These are phyloP conservation scores for Coelopa pilipes DNA, from an alignment of 2,888 invertebrate species.

Conservation along the genomic window DNA sequence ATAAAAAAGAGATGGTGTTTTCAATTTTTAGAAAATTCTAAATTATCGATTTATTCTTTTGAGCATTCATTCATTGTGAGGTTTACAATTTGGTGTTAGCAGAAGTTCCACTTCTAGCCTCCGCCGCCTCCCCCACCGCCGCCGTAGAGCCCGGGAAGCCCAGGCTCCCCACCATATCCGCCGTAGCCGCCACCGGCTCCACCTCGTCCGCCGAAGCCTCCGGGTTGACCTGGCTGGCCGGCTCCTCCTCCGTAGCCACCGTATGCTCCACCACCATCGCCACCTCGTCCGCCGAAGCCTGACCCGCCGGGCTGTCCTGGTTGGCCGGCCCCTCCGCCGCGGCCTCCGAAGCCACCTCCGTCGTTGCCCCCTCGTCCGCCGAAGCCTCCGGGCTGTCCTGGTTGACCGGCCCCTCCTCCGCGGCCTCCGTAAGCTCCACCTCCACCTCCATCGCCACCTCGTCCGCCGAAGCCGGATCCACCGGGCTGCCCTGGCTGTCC, in stretches of 20 bases:
- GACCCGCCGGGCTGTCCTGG: neutral
- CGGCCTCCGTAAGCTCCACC: too few species aligned
- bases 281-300: neutral
- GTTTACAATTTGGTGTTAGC: neutral
- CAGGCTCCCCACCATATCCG: neutral
- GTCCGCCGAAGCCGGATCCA: too few species aligned
- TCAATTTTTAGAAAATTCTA: too few species aligned
- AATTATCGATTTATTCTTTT: too few species aligned
- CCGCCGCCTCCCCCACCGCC: neutral
- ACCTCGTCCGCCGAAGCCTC: neutral
- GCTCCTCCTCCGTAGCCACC: too few species aligned
- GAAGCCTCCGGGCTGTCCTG: too few species aligned
- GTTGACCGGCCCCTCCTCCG: too few species aligned
- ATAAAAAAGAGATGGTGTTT: too few species aligned
- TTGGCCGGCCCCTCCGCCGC: neutral
- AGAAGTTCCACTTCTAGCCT: neutral
- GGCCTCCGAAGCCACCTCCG: neutral
- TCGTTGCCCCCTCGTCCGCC: too few species aligned
- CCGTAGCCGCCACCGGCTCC: neutral
- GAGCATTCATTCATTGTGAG: too few species aligned
- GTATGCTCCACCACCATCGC: neutral
- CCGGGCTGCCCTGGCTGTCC: too few species aligned
- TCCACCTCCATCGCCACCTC: too few species aligned
- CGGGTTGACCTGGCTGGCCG: neutral
- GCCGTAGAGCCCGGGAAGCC: neutral